Evolutionary conservation across 2,888 invertebrate species (phyloP), one percentile per base, ranked within the genome.

Genomic region (Stenchaetothrips biformis): DNA sequence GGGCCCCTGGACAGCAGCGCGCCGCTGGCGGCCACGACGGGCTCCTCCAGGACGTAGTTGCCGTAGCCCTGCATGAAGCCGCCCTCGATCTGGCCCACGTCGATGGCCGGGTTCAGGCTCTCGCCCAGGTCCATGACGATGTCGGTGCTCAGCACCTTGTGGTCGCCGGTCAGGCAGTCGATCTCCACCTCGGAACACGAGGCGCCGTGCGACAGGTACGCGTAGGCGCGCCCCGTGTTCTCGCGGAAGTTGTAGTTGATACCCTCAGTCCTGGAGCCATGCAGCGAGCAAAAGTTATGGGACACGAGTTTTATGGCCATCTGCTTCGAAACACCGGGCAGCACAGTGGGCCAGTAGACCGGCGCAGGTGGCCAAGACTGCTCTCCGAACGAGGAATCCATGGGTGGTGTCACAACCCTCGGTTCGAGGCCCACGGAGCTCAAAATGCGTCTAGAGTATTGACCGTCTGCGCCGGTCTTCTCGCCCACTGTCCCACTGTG

Each of bases 121-220:
- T 95, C 93, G 0, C 98, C 98, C 83, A 98, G 90, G 88, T 98
- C 98, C 98, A 98, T 98, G 0, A 98, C 97, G 83, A 98, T 97
- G 85, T 98, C 97, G 0, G 95, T 94, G 84, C 94, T 90, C 59
- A 96, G 87, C 1, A 97, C 93, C 88, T 93, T 92, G 87, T 98
- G 97, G 85, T 98, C 97, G 9, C n/a, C n/a, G n/a, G n/a, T n/a
- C n/a, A n/a, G n/a, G n/a, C n/a, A n/a, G n/a, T n/a, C n/a, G 97
- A 13, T 92, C 90, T 97, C 97, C 1, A 97, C 97, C 86, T 95
- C 95, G 0, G 94, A 92, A 83, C 94, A 93, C 7, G 95, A 95
- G 0, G 91, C 94, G 0, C 97, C 98, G 85, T 90, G 95, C 0
- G 96, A 94, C 85, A 90, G 97, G 85, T 98, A 98, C 85, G 92